Percentiles rank a stretch among this genome's conserved stretches.
Evolutionary conservation across 2,797 vertebrate species (phyloP).

Genomic region (Lagocephalus sceleratus): DNA sequence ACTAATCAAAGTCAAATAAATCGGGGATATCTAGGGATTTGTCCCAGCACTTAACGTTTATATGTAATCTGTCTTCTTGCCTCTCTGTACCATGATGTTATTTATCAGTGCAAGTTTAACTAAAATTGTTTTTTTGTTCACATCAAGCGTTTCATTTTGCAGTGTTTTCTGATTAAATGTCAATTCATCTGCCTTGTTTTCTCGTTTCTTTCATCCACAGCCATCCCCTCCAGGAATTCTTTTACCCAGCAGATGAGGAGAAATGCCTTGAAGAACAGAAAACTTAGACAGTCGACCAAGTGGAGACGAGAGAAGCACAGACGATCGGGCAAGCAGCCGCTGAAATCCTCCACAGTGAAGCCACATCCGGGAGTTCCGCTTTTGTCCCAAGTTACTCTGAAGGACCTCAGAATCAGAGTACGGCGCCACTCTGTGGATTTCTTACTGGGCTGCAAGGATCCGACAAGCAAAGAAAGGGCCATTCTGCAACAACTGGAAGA

Average conservation of each 20-base stretch:
- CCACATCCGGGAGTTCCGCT: constrained; percentile 29
- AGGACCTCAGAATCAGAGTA: constrained; percentile 66
- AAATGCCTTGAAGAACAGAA: constrained; percentile 73
- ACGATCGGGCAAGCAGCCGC: constrained; percentile 46
- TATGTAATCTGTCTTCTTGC: too few species aligned
- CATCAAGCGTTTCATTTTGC: too few species aligned
- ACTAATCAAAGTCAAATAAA: not conserved
- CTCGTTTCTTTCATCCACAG: constrained; percentile 52
- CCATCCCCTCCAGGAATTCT: constrained; percentile 77
- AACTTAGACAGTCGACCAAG: constrained; percentile 66
- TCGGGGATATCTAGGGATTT: not conserved
- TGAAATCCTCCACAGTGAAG: constrained; percentile 31
- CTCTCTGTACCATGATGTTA: too few species aligned
- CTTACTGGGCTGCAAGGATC: constrained; percentile 71
- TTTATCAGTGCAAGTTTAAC: too few species aligned
- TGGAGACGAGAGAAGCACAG: constrained; percentile 70
- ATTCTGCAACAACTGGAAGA: constrained; percentile 66
- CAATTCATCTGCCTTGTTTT: constrained; percentile 24
- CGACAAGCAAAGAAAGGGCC: constrained; percentile 68
- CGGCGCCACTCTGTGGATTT: constrained; percentile 75
- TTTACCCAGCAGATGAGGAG: constrained; percentile 79
- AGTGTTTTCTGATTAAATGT: too few species aligned
- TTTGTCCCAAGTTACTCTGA: constrained; percentile 61
- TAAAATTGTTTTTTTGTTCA: too few species aligned
- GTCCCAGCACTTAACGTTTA: too few species aligned